Conservation (phyloP, 2,797 vertebrate species). For the Tiaroga cobitis region DNA sequence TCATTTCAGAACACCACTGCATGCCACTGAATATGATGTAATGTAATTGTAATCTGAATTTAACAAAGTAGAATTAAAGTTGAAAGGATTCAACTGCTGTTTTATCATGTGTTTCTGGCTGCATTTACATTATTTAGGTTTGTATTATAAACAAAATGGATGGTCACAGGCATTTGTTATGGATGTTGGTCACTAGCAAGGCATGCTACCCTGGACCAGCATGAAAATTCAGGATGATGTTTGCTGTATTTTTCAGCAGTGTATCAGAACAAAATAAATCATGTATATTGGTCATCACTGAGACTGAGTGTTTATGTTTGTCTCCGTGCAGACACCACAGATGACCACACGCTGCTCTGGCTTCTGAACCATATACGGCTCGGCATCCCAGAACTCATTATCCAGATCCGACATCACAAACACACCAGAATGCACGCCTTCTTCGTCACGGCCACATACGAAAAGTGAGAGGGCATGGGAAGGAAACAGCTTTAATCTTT, state of each 20-base stretch:
- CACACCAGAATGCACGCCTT: slow-evolving; percentile 92
- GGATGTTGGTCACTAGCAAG: background rate
- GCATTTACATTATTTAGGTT: background rate
- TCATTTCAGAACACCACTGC: too few relatives aligned
- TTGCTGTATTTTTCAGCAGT: background rate
- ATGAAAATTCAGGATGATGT: background rate
- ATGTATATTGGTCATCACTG: slow-evolving; percentile 11
- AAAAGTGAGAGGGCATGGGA: slow-evolving; percentile 82
- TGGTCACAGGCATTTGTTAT: background rate
- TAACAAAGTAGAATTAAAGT: background rate
- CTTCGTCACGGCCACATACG: slow-evolving; percentile 96
- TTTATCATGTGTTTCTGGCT: background rate
- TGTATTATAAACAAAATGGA: background rate
- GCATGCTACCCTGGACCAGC: background rate
- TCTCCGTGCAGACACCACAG: slow-evolving; percentile 84
- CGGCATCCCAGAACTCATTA: slow-evolving; percentile 96
- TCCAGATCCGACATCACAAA: slow-evolving; percentile 96
- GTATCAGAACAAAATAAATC: background rate
- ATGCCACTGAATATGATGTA: too few relatives aligned
- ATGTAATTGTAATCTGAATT: background rate
- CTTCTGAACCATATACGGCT: slow-evolving; percentile 96
- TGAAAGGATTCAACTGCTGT: background rate
- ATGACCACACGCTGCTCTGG: slow-evolving; percentile 98
- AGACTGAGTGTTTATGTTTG: slow-evolving; percentile 41
- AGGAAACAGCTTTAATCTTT: background rate